Evolutionary conservation across 2,888 invertebrate species (phyloP), one percentile per base, ranked within the genome.

Genomic region (Troilus luridus): DNA sequence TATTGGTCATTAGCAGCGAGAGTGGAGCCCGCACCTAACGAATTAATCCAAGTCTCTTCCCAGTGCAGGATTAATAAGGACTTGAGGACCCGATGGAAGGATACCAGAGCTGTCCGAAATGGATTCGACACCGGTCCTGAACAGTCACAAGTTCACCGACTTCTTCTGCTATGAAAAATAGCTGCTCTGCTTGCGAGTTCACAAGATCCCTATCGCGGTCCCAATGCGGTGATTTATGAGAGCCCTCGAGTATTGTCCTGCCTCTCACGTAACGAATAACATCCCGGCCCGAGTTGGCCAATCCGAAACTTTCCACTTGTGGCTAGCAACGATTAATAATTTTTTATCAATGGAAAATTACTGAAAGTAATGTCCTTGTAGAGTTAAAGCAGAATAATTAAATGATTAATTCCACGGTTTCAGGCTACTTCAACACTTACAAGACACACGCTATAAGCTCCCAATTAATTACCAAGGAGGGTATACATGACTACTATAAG

Each of bases 171-270:
- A 21, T 81, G 81, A 56, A 81, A 81, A 81, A 85, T 85, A 85
- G 56, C 85, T 12, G 85, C 85, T n/a, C 85, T 85, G 56, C n/a
- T 85, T 85, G 21, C n/a, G 56, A 54, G 56, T n/a, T n/a, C 56
- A 11, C 54, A 5, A 85, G 85, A 85, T 85, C 85, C 56, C 56
- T 85, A 85, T 85, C 85, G 54, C 54, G n/a, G 12, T 56, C n/a
- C 6, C 72, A 41, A 77, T 77, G 27, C 72, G 27, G 56, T 85
- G 85, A 85, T 85, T 85, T 85, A 85, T 85, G 85, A 58, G n/a
- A 85, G 56, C 56, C n/a, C 85, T 58, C 56, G 7, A 24, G 85
- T 85, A 85, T 85, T 85, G 85, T 85, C 85, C 56, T 41, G 56
- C 41, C 56, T 85, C n/a, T 56, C 85, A 85, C 54, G 21, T n/a